These are phyloP conservation scores for Lochmaea capreae DNA, from an alignment of 2,888 invertebrate genomes.

Conservation along the genomic window DNA sequence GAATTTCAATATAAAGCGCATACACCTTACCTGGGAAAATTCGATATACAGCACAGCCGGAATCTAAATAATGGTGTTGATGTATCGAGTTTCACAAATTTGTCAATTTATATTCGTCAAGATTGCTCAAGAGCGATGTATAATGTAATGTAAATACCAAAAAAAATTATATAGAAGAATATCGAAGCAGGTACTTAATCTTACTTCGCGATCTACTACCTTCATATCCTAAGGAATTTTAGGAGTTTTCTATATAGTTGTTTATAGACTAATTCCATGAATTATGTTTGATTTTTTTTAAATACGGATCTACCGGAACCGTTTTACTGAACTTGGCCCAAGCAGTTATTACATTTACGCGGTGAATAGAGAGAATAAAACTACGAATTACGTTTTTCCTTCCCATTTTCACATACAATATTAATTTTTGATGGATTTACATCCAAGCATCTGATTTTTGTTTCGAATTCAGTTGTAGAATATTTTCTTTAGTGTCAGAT, in stretches of 20 bases:
- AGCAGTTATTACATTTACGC: too few relatives aligned
- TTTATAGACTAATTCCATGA: too few relatives aligned
- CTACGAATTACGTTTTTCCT: too few relatives aligned
- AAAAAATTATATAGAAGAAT: not conserved
- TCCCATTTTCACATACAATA: too few relatives aligned
- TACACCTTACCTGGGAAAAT: not conserved
- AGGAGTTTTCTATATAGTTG: not conserved
- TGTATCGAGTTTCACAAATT: not conserved
- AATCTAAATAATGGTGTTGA: conserved; percentile 1
- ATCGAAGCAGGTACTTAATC: not conserved
- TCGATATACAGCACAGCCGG: not conserved
- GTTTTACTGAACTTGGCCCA: too few relatives aligned
- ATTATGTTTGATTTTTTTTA: too few relatives aligned
- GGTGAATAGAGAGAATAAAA: too few relatives aligned
- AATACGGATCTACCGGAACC: too few relatives aligned
- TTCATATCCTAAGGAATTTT: not conserved
- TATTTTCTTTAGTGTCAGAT: too few relatives aligned
- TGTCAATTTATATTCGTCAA: conserved; percentile 4
- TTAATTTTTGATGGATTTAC: too few relatives aligned
- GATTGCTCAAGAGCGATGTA: not conserved
- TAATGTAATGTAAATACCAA: not conserved
- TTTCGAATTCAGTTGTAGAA: too few relatives aligned
- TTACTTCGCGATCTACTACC: not conserved
- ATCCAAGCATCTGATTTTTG: too few relatives aligned
- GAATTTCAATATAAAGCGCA: not conserved